A percentile compares a stretch with the other conserved stretches of the same genome.
These are phyloP conservation scores for Patella depressa DNA, from an alignment of 2,888 invertebrate genomes.

Conservation along the genomic window DNA sequence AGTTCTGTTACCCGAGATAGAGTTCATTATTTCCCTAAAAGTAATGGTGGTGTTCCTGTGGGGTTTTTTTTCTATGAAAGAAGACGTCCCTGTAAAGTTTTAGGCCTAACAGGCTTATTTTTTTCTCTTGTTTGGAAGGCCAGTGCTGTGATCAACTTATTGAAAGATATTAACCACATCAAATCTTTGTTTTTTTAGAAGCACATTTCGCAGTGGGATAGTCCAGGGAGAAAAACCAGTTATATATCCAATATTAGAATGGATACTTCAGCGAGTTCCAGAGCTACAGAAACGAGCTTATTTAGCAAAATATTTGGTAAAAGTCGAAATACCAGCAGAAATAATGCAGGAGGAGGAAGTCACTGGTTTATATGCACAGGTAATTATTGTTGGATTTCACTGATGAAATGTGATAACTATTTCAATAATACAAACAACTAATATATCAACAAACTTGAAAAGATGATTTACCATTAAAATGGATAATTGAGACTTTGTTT, in stretches of 20 bases:
- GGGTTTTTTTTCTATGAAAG: too few relatives aligned
- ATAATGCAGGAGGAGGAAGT: conserved; percentile 83
- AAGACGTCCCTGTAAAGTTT: too few relatives aligned
- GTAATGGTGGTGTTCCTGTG: too few relatives aligned
- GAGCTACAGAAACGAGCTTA: conserved; percentile 87
- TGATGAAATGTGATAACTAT: neutral
- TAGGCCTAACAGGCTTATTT: too few relatives aligned
- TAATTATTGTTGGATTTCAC: conserved; percentile 40
- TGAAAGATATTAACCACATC: too few relatives aligned
- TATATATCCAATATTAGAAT: conserved; percentile 84
- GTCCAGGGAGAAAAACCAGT: conserved; percentile 82
- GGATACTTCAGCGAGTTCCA: conserved; percentile 82
- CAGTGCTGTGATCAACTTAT: too few relatives aligned
- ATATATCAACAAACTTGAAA: neutral
- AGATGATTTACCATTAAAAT: too few relatives aligned
- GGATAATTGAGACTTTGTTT: too few relatives aligned
- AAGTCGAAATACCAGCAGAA: conserved; percentile 82
- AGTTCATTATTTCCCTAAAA: too few relatives aligned
- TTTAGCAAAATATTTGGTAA: conserved; percentile 78
- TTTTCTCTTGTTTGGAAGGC: too few relatives aligned
- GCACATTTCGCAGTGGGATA: conserved; percentile 77
- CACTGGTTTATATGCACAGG: conserved; percentile 79
- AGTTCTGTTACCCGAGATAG: too few relatives aligned
- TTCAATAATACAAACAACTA: neutral
- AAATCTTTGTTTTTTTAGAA: conserved; percentile 68